A percentile compares a stretch with the other conserved stretches of the same genome.
These are phyloP conservation scores for Spisula solida DNA, from an alignment of 2,888 invertebrate species.

Conservation along the genomic window DNA sequence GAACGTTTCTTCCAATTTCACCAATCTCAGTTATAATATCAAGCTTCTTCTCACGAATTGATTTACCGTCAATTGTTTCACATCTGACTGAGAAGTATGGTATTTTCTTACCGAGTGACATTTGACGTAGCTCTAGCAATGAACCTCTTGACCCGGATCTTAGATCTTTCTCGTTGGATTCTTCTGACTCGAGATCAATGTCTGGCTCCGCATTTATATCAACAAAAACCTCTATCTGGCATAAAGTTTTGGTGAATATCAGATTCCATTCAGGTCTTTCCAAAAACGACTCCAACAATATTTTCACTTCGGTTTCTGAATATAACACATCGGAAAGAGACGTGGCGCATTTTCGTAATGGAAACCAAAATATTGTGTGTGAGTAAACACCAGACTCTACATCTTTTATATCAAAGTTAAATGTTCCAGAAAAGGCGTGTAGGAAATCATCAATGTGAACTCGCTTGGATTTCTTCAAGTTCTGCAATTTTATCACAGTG, in stretches of 20 bases:
- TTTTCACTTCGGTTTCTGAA: constrained; percentile 72
- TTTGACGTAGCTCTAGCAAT: neutral
- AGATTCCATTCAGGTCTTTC: constrained; percentile 80
- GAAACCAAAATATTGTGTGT: constrained; percentile 84
- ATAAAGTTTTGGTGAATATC: constrained; percentile 82
- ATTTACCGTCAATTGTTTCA: neutral
- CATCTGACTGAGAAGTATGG: neutral
- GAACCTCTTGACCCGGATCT: neutral
- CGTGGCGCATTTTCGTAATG: constrained; percentile 77
- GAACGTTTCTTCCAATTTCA: constrained; percentile 8
- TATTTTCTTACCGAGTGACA: neutral
- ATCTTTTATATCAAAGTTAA: constrained; percentile 67
- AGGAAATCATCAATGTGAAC: constrained; percentile 38
- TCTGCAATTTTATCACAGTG: constrained; percentile 30
- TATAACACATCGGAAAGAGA: constrained; percentile 79
- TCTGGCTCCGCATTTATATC: neutral
- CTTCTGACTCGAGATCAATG: neutral
- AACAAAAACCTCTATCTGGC: constrained; percentile 76
- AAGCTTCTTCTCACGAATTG: neutral
- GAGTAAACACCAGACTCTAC: constrained; percentile 72
- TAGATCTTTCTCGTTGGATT: neutral
- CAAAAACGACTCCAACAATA: constrained; percentile 79
- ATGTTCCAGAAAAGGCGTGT: constrained; percentile 72
- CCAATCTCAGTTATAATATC: neutral
- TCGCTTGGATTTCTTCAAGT: constrained; percentile 39